A percentile compares a stretch with the other conserved stretches of the same genome.
These are phyloP conservation scores for Disparrhopalites patrizii DNA, from an alignment of 2,888 invertebrate genomes.

Conservation along the genomic window DNA sequence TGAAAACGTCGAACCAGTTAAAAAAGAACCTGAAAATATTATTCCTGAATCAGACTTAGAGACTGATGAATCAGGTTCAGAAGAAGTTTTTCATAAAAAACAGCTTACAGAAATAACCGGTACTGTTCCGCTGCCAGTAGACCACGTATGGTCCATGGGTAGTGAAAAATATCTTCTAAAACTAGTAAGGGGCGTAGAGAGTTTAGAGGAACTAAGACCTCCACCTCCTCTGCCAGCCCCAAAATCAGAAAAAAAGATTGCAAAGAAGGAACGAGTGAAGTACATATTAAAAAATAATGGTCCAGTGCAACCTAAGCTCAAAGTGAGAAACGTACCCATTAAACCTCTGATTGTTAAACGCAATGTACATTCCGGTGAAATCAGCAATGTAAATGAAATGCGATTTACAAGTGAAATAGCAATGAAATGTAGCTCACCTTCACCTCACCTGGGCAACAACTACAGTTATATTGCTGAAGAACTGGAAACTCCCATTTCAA, in stretches of 20 bases:
- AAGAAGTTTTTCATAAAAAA: conserved; percentile 40
- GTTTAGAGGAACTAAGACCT: conserved; percentile 36
- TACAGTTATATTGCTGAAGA: too few relatives aligned
- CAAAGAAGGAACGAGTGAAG: conserved; percentile 5
- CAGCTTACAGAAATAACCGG: conserved; percentile 40
- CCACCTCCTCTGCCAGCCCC: conserved; percentile 27
- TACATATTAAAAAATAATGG: conserved; percentile 30
- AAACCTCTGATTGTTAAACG: conserved; percentile 37
- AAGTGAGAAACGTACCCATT: conserved; percentile 34
- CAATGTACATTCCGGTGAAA: conserved; percentile 13
- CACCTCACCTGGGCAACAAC: too few relatives aligned
- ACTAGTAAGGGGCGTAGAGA: conserved; percentile 41
- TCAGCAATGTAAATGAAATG: too few relatives aligned
- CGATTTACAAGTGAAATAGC: too few relatives aligned
- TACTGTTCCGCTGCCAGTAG: conserved; percentile 20
- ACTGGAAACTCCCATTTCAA: too few relatives aligned
- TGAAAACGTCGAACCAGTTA: conserved; percentile 29
- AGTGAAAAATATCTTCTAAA: conserved; percentile 44
- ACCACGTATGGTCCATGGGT: conserved; percentile 43
- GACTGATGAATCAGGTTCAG: conserved; percentile 57
- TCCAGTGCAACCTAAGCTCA: conserved; percentile 25
- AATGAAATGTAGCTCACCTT: conserved; percentile 5
- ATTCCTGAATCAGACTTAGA: conserved; percentile 79
- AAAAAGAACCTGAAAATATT: conserved; percentile 50
- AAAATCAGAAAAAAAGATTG: conserved; percentile 7